Conservation (phyloP, 2,797 vertebrate species). For the Crenichthys baileyi region DNA sequence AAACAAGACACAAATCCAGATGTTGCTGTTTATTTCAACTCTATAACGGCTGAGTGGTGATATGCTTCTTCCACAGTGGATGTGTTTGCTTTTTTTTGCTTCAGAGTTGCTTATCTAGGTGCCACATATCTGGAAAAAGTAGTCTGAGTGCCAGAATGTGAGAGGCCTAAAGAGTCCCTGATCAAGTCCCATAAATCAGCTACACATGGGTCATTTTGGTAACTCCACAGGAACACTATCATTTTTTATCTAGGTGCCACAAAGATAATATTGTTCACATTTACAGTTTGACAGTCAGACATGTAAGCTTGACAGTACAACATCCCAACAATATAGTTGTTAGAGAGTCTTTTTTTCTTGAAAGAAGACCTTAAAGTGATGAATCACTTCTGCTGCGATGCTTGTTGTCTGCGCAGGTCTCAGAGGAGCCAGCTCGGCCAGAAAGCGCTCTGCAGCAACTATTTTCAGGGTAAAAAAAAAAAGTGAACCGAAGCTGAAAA, state of each 20-base stretch:
- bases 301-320: constrained; percentile 34
- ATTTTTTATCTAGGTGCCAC: constrained; percentile 23
- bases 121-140: constrained; percentile 9
- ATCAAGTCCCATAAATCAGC: constrained; percentile 16
- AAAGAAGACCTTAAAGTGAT: constrained; percentile 3
- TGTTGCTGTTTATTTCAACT: constrained; percentile 67
- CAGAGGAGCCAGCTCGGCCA: constrained; percentile 5
- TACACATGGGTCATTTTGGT: constrained; percentile 24
- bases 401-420: constrained; percentile 16
- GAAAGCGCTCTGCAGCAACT: constrained; percentile 25
- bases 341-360: constrained; percentile 7
- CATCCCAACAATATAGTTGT: constrained; percentile 13
- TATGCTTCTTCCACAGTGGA: constrained; percentile 18
- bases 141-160: constrained; percentile 4
- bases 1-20: constrained; percentile 33
- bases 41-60: constrained; percentile 45
- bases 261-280: constrained; percentile 25
- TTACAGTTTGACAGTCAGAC: constrained; percentile 37
- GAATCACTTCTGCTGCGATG: constrained; percentile 12
- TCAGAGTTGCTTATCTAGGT: constrained; percentile 24
- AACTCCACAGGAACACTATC: constrained; percentile 33
- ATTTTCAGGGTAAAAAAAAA: constrained; percentile 30
- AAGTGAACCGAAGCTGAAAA: constrained; percentile 42
- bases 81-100: constrained; percentile 3
- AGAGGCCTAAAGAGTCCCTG: constrained; percentile 15